Base-by-base conservation (phyloP, 2,113 vertebrate species). In the Ivindomyrus marchei region DNA sequence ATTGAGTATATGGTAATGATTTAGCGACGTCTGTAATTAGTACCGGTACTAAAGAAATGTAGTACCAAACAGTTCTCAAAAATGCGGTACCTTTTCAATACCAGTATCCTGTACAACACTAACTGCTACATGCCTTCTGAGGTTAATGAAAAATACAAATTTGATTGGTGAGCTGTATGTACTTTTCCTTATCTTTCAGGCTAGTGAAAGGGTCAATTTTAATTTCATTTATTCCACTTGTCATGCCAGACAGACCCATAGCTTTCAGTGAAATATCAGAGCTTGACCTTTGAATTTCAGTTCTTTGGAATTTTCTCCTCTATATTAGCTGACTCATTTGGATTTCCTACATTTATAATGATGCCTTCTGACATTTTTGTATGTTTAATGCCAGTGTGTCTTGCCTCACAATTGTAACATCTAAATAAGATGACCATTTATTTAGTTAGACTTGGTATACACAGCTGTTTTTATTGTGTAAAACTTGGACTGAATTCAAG, bases 311-410 rank as follows among this genome's bases (percentile, higher is more conserved):
- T 89, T 84, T 85, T 70, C 89, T 36, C 52, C 46, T 70, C 85
- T 84, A 42, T 90, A 87, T 88, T 88, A 88, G 66, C 47, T 52
- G n/a, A 77, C 85, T 90, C 89, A 85, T 66, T 90, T 88, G 36
- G 46, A 80, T 77, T 88, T 88, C 52, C 17, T 27, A 36, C 62
- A 74, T 39, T 53, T 17, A 50, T 45, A 77, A 88, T 87, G 85
- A 74, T 80, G 85, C 85, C 66, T 53, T 15, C 52, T 90, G 89
- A 90, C 85, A 88, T 90, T 88, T 90, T 87, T 19, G 53, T 87
- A 62, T 90, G 46, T 90, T 62, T 90, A 31, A 66, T 66, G 83
- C 36, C n/a, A 87, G 84, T 21, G 50, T 56, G 66, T 80, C 77
- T n/a, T 85, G 89, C 77, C 19, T 89, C 53, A 83, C 39, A 42